Evolutionary conservation across 2,797 vertebrate species (phyloP).

Genomic region (Tragopan temminckii): DNA sequence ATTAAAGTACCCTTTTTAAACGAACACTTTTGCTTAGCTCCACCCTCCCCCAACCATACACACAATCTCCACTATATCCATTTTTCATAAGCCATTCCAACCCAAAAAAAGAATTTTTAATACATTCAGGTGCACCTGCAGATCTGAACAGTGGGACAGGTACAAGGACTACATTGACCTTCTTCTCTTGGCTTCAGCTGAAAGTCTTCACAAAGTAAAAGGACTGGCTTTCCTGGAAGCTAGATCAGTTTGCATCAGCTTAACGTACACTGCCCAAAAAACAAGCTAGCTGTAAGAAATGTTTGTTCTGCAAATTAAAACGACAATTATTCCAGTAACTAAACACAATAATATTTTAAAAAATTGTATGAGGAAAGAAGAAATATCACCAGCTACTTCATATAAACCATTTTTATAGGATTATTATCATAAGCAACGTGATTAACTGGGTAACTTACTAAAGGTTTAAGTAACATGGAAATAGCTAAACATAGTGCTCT

Average conservation of each 20-base stretch:
- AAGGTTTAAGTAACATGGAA: not conserved
- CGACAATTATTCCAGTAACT: not conserved
- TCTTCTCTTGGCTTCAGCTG: constrained; percentile 31
- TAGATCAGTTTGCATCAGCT: constrained; percentile 34
- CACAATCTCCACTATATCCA: not conserved
- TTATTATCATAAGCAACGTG: not conserved
- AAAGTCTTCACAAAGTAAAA: constrained; percentile 65
- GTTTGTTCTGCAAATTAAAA: not conserved
- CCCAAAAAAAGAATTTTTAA: constrained; percentile 4
- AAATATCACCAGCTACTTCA: not conserved
- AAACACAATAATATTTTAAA: not conserved
- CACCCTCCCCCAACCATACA: not conserved
- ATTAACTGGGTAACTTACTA: not conserved
- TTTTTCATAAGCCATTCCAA: not conserved
- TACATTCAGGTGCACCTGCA: not conserved
- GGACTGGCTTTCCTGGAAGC: not conserved
- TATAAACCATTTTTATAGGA: not conserved
- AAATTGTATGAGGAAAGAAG: not conserved
- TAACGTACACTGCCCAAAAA: not conserved
- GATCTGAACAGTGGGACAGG: not conserved
- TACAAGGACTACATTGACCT: not conserved
- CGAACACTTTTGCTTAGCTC: not conserved
- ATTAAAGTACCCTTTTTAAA: constrained; percentile 6
- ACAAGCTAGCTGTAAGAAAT: not conserved
- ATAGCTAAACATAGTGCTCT: not conserved